These are phyloP conservation scores for Synanceia verrucosa DNA, from an alignment of 2,797 vertebrate genomes.

Conservation along the genomic window DNA sequence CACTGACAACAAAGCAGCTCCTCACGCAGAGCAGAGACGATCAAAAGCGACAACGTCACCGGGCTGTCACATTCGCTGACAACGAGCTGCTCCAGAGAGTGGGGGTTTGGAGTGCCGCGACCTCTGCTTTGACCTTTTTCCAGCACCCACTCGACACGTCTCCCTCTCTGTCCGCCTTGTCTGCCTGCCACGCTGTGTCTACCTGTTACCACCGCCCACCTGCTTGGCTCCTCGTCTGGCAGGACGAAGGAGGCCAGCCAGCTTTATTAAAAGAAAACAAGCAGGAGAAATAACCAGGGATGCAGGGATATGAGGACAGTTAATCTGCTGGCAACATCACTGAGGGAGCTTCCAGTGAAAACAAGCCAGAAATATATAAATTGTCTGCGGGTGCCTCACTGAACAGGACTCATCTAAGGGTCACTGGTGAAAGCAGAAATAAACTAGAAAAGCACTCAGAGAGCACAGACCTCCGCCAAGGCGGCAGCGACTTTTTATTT, in stretches of 20 bases:
- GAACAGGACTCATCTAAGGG: constrained; percentile 15
- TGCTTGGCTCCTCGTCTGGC: constrained; percentile 25
- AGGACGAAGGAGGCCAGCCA: constrained; percentile 50
- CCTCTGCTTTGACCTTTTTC: constrained; percentile 37
- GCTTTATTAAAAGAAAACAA: constrained; percentile 84
- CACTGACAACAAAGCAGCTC: constrained; percentile 44
- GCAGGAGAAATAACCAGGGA: constrained; percentile 55
- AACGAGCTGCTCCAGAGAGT: constrained; percentile 18
- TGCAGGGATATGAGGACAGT: constrained; percentile 62
- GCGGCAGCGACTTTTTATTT: too few relatives aligned
- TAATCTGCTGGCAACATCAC: constrained; percentile 69
- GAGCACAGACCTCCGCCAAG: too few relatives aligned
- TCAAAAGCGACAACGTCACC: constrained; percentile 62
- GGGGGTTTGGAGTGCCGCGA: constrained; percentile 6
- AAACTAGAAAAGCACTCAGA: too few relatives aligned
- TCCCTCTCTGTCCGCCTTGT: constrained; percentile 9
- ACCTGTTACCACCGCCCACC: constrained; percentile 36
- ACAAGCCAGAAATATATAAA: constrained; percentile 32
- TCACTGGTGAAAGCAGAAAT: too few relatives aligned
- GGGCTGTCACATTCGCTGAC: constrained; percentile 46
- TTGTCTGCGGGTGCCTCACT: constrained; percentile 15
- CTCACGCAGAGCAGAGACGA: constrained; percentile 43
- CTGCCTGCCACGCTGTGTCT: constrained; percentile 15
- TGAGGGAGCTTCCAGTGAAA: constrained; percentile 50
- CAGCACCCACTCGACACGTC: constrained; percentile 21